A percentile compares a stretch with the other conserved stretches of the same genome.
phyloP scores from a whole-genome alignment of 2,797 vertebrate species.

The Phataginus tricuspis region DNA sequence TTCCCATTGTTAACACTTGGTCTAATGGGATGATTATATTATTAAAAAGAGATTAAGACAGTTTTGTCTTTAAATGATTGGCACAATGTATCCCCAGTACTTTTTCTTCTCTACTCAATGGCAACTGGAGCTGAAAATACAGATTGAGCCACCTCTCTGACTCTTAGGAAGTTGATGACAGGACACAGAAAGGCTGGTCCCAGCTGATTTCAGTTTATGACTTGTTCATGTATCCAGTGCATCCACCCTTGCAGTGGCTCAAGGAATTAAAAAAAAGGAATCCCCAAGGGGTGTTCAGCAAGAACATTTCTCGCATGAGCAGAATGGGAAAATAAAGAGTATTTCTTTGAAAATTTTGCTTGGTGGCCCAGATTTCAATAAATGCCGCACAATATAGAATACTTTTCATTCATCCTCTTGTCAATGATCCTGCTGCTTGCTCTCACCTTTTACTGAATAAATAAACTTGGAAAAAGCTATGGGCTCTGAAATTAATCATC shows the following conservation, averaged over 20 bases:
- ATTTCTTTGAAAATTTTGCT: constrained; percentile 29
- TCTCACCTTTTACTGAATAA: background rate
- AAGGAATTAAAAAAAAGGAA: background rate
- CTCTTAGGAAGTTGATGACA: background rate
- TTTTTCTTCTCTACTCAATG: background rate
- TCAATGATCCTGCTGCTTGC: background rate
- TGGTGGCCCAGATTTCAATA: constrained; percentile 35
- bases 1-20: background rate
- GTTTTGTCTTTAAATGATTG: background rate
- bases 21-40: constrained; percentile 23
- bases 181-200: constrained; percentile 23
- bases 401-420: background rate
- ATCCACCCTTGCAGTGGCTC: background rate
- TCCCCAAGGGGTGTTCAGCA: background rate
- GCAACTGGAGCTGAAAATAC: background rate
- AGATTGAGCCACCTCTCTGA: background rate
- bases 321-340: background rate
- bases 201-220: background rate
- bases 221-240: background rate
- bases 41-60: constrained; percentile 37
- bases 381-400: background rate
- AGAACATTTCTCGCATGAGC: constrained; percentile 2
- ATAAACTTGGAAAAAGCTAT: background rate
- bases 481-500: background rate
- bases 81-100: background rate